Conservation (phyloP, 2,113 vertebrate genomes). For the Ptychochromis oligacanthus region DNA sequence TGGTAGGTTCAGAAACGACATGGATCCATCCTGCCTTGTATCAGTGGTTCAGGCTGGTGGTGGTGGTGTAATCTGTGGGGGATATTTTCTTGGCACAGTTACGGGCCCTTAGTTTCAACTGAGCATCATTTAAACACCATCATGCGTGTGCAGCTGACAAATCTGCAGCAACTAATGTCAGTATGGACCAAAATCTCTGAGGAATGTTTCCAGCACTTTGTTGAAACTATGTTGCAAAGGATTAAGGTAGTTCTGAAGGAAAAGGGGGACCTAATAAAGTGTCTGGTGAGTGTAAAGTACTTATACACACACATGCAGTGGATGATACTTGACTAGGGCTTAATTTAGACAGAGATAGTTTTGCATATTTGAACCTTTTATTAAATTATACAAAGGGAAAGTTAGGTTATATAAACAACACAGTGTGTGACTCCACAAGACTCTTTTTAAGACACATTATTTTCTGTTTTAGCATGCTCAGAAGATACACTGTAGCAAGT, state of each 20-base stretch:
- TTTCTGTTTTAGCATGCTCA: not conserved
- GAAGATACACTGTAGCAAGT: not conserved
- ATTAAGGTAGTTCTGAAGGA: accelerated
- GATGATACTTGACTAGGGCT: not conserved
- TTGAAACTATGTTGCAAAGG: not conserved
- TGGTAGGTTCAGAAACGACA: not conserved
- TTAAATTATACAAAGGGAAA: not conserved
- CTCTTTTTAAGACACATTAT: not conserved
- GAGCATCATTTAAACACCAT: not conserved
- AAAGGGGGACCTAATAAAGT: not conserved
- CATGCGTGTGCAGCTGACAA: not conserved
- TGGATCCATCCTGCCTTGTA: not conserved
- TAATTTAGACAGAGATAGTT: not conserved
- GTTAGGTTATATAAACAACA: not conserved
- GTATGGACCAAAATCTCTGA: not conserved
- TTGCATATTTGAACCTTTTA: slow-evolving; percentile 7
- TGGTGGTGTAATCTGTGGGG: not conserved
- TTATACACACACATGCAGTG: not conserved
- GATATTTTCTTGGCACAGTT: not conserved
- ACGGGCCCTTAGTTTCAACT: too few relatives aligned
- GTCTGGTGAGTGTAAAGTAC: not conserved
- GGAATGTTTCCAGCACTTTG: not conserved
- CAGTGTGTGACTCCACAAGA: not conserved
- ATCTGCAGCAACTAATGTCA: too few relatives aligned
- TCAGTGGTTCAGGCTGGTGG: not conserved